Base-by-base conservation (phyloP, 2,113 vertebrate species). In the Triplophysa tibetana region DNA sequence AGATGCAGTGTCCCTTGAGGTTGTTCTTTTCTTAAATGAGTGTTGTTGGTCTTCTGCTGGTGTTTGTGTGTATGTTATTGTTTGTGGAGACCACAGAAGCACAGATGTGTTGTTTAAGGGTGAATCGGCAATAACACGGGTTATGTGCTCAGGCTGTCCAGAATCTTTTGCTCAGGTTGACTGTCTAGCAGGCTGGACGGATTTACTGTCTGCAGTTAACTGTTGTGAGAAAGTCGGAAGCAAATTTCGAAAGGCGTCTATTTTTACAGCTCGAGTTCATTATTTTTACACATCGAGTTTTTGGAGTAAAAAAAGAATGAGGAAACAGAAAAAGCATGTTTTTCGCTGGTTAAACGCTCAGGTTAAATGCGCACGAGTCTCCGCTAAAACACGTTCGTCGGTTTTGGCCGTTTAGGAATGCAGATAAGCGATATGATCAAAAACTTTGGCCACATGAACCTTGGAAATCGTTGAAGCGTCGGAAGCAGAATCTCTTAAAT, bases 171-270 rank as follows among this genome's bases (percentile, higher is more conserved):
- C 90, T 90, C 89, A 87, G 88, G 89, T 87, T 86, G 88, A 85
- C 83, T 80, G 88, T 92, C 91, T 89, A 93, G 92, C 92, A 72
- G 91, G 91, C 92, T 92, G 89, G 92, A 92, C 90, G 81, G 77
- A n/a, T 21, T 70, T 77, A 82, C 72, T 38, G 69, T 65, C 6
- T 58, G 41, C 41, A 54, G 74, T 62, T 38, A 77, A 81, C 33
- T 38, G 33, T 38, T 38, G 33, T 8, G 33, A 8, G 56, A 29
- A 79, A 65, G 78, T 48, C 84, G 85, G 81, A 79, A 62, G 69
- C 69, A 67, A 64, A 69, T 86, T 60, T 58, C 67, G 77, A 80
- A 75, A 86, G 65, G 63, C 45, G 10, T 83, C 68, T 86, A 83
- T 85, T 86, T 87, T 85, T 70, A 77, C 70, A 80, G 82, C 33